Evolutionary conservation across 2,888 invertebrate species (phyloP), one percentile per base, ranked within the genome.

Genomic region (Drosophila fulvimacula): DNA sequence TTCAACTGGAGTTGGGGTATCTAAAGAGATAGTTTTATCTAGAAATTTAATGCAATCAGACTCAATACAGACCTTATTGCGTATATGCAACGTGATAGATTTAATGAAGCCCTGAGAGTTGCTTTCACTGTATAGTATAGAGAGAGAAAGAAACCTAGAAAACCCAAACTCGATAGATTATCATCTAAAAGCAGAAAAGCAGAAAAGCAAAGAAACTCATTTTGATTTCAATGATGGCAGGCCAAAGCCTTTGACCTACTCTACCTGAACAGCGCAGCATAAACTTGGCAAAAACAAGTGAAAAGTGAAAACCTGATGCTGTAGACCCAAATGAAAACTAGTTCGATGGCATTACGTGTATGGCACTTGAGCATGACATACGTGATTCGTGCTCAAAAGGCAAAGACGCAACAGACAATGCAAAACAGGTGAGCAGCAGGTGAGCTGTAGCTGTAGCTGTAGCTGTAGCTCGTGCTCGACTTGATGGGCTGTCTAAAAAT

Each of bases 341-440:
- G 83, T 86, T 86, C 78, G 86, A 86, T 86, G 75, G 75, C 81
- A 70, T 73, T 67, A 69, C 63, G 60, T 71, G 48, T 49, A 59
- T 74, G 83, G 48, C 77, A 76, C 82, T 86, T 78, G 81, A 72
- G 83, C 72, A 78, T 74, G 86, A 81, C 81, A 65, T 82, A 80
- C 73, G 78, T 75, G 66, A 52, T 76, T 83, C 83, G 86, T 86
- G 86, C 86, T 86, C 79, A 78, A 82, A 82, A 73, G 62, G 21
- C 56, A 48, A 30, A 55, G 34, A 62, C 51, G 61, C 63, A 60
- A 53, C 68, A 58, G 69, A 76, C 73, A 76, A 77, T 69, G 69
- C 73, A 58, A 41, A 57, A 39, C 62, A 63, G 41, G 68, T 51
- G 71, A 69, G n/a, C 58, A 44, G 36, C 62, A 63, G 41, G 46